A percentile compares a stretch with the other conserved stretches of the same genome.
Conservation (phyloP, 2,888 invertebrate genomes). For the Andrena camellia region DNA sequence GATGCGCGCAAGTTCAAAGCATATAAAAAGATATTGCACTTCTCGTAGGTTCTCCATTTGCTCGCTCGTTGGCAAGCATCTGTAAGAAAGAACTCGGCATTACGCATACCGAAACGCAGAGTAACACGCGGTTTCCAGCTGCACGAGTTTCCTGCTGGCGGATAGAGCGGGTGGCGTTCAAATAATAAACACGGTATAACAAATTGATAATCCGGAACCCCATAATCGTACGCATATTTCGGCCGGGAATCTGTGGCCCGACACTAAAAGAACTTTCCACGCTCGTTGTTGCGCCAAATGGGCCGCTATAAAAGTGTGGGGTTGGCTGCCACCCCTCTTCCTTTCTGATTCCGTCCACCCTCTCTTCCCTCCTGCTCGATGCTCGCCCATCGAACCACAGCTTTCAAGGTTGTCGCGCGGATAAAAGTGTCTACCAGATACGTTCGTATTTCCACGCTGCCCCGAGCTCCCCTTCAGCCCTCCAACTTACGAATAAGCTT, state of each 20-base stretch:
- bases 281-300: conserved; percentile 85
- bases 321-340: conserved; percentile 69
- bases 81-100: conserved; percentile 49
- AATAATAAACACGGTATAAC: conserved; percentile 83
- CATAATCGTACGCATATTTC: conserved; percentile 83
- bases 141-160: conserved; percentile 30
- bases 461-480: not conserved
- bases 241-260: conserved; percentile 81
- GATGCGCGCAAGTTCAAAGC: not conserved
- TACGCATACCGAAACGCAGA: conserved; percentile 49
- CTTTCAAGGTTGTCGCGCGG: conserved; percentile 17
- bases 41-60: not conserved
- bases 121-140: conserved; percentile 52
- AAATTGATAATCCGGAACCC: conserved; percentile 84
- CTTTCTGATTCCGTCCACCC: conserved; percentile 38
- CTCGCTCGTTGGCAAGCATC: conserved; percentile 51
- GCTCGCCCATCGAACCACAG: conserved; percentile 12
- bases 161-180: conserved; percentile 55
- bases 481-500: not conserved
- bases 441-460: conserved; percentile 11
- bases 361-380: conserved; percentile 23
- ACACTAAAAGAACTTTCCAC: conserved; percentile 84
- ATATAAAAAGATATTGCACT: not conserved
- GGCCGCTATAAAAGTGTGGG: conserved; percentile 84
- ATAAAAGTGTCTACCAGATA: conserved; percentile 31